phyloP scores from a whole-genome alignment of 2,113 vertebrate species.

The Pterocles burchelli region DNA sequence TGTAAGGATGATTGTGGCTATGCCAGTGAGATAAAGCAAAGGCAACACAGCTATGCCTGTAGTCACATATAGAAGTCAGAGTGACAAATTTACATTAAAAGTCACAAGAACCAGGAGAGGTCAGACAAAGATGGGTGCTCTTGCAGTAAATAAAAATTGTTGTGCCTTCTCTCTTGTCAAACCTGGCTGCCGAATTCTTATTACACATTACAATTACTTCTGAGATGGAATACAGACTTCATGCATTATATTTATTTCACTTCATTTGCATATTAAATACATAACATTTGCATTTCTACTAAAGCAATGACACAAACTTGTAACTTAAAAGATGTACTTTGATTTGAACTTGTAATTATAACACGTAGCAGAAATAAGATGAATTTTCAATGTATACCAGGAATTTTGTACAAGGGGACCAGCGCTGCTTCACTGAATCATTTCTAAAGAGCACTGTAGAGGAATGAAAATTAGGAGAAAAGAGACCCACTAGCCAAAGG shows the following conservation, averaged over 20 bases:
- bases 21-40: neutral
- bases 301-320: slow-evolving; percentile 53
- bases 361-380: slow-evolving; percentile 11
- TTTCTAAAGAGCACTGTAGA: neutral
- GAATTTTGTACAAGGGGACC: slow-evolving; percentile 11
- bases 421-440: slow-evolving; percentile 32
- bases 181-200: slow-evolving; percentile 41
- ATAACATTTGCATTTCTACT: slow-evolving; percentile 72
- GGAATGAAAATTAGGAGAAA: neutral
- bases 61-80: neutral
- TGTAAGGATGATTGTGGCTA: neutral
- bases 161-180: slow-evolving; percentile 45
- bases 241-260: slow-evolving; percentile 69
- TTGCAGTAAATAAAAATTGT: slow-evolving; percentile 66
- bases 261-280: slow-evolving; percentile 72
- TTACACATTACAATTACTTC: slow-evolving; percentile 67
- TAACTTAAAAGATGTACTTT: slow-evolving; percentile 59
- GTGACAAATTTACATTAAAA: slow-evolving; percentile 13
- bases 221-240: slow-evolving; percentile 60
- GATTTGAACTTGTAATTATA: slow-evolving; percentile 57
- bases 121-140: slow-evolving; percentile 45
- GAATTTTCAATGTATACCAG: neutral
- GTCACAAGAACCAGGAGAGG: slow-evolving; percentile 28
- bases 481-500: neutral
- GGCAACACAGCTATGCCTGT: neutral